These are phyloP conservation scores for Pteropus rufus DNA, from an alignment of 2,797 vertebrate genomes.

Conservation along the genomic window DNA sequence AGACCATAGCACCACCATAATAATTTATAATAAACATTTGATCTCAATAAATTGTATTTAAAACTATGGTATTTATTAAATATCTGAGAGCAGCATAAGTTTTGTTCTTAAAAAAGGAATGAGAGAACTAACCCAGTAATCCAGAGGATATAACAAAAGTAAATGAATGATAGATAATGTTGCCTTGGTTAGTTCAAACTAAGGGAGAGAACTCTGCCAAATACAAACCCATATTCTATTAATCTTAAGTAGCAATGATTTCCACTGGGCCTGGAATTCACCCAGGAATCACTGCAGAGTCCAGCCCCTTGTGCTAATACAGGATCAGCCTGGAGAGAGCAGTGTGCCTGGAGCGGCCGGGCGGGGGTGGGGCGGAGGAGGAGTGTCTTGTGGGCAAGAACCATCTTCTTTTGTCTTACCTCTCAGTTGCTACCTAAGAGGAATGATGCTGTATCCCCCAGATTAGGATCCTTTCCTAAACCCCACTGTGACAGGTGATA, in stretches of 20 bases:
- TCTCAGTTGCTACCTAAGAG: not conserved
- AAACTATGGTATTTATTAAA: not conserved
- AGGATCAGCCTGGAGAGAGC: not conserved
- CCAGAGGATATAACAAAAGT: not conserved
- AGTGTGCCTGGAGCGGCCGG: not conserved
- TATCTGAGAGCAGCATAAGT: not conserved
- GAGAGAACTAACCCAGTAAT: not conserved
- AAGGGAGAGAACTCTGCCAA: not conserved
- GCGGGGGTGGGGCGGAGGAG: no score
- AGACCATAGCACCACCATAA: not conserved
- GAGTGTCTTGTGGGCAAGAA: not conserved
- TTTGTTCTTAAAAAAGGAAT: slow-evolving; percentile 20
- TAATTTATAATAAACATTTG: not conserved
- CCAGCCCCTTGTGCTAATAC: not conserved
- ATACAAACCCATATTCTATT: not conserved
- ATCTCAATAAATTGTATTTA: not conserved
- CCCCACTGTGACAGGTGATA: not conserved
- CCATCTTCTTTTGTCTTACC: not conserved
- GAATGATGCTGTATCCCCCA: not conserved
- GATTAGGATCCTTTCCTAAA: not conserved
- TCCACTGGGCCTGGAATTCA: not conserved
- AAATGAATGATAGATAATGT: not conserved
- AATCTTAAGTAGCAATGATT: not conserved
- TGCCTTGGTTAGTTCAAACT: not conserved
- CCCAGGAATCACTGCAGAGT: not conserved